Percentiles rank a stretch among this genome's conserved stretches.
Conservation (phyloP, 2,888 invertebrate genomes). For the Pelosia muscerda region DNA sequence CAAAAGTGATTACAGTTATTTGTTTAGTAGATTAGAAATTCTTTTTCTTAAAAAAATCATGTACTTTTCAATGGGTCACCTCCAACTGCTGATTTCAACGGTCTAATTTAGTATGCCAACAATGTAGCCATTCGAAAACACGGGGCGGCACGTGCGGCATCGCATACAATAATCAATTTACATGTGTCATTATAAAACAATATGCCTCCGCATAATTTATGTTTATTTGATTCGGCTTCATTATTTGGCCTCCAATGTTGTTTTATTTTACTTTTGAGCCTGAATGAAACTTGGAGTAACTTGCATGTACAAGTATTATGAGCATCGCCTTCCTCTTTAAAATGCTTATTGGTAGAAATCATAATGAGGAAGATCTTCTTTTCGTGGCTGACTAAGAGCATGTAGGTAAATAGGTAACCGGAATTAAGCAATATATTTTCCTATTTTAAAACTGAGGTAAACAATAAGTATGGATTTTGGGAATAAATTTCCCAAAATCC, state of each 20-base stretch:
- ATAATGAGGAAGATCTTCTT: background rate
- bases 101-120: conserved; percentile 7
- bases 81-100: background rate
- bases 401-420: too few relatives aligned
- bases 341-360: background rate
- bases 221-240: conserved; percentile 5
- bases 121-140: conserved; percentile 1
- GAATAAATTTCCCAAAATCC: too few relatives aligned
- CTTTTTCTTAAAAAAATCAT: background rate
- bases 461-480: too few relatives aligned
- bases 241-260: conserved; percentile 6
- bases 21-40: too few relatives aligned
- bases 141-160: background rate
- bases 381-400: background rate
- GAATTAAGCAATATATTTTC: too few relatives aligned
- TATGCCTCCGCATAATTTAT: background rate
- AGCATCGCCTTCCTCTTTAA: background rate
- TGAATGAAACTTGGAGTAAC: background rate
- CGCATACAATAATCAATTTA: background rate
- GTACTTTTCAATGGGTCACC: background rate
- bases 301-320: background rate
- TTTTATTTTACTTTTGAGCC: background rate
- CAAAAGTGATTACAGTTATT: conserved; percentile 23
- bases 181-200: background rate
- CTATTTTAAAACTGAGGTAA: too few relatives aligned